phyloP scores from a whole-genome alignment of 2,888 invertebrate species.

The Biston stratarius region DNA sequence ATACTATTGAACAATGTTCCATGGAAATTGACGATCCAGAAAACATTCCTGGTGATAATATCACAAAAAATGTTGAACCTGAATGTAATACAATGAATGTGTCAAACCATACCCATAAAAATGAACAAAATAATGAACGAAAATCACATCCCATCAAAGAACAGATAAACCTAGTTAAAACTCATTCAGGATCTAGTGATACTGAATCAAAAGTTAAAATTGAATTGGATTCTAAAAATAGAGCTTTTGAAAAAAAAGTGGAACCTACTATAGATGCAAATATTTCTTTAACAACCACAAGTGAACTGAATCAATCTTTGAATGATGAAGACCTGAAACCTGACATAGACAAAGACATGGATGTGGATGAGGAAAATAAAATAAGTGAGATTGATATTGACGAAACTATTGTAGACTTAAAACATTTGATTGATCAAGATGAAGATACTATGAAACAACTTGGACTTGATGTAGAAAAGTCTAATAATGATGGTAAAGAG shows the following conservation, averaged over 20 bases:
- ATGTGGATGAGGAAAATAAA: conserved; percentile 9
- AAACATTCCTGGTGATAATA: neutral
- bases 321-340: neutral
- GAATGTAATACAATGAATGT: neutral
- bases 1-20: neutral
- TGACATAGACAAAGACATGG: neutral
- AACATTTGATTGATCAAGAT: conserved; percentile 1
- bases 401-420: conserved; percentile 6
- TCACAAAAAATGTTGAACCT: too few relatives aligned
- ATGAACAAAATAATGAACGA: neutral
- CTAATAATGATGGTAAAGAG: neutral
- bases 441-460: conserved; percentile 10
- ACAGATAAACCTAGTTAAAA: neutral
- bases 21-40: neutral
- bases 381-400: conserved; percentile 7
- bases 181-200: neutral
- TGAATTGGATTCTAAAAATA: neutral
- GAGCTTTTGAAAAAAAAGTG: neutral
- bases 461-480: neutral
- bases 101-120: neutral
- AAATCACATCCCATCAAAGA: neutral
- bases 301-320: neutral
- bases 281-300: neutral
- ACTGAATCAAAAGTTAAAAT: neutral
- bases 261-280: neutral